Conservation (phyloP, 2,888 invertebrate species). For the Erannis defoliaria region DNA sequence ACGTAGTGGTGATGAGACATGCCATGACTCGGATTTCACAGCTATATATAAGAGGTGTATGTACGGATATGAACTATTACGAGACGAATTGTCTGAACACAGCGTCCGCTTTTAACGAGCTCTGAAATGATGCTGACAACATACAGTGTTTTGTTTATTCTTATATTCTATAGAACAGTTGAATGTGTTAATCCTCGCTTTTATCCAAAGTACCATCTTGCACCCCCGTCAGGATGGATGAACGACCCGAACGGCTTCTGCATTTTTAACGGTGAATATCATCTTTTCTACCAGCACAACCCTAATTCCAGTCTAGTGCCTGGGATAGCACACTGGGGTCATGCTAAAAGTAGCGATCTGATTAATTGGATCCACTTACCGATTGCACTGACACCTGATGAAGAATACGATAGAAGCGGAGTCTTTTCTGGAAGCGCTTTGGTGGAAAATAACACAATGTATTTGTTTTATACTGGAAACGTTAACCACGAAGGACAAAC, state of each 20-base stretch:
- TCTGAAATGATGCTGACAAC: constrained; percentile 39
- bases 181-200: constrained; percentile 52
- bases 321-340: constrained; percentile 82
- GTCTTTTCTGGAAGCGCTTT: constrained; percentile 83
- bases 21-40: constrained; percentile 9
- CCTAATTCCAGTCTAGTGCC: constrained; percentile 67
- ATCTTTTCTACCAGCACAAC: constrained; percentile 83
- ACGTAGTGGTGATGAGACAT: constrained; percentile 14
- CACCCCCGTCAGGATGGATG: constrained; percentile 79
- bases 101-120: constrained; percentile 13
- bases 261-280: constrained; percentile 68
- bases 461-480: constrained; percentile 75
- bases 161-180: constrained; percentile 49
- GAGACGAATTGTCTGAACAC: constrained; percentile 26
- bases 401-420: constrained; percentile 67
- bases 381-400: constrained; percentile 78
- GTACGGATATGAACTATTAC: constrained; percentile 48
- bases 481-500: constrained; percentile 57
- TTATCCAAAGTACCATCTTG: constrained; percentile 69
- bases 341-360: constrained; percentile 77
- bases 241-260: constrained; percentile 86
- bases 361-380: constrained; percentile 78
- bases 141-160: constrained; percentile 47
- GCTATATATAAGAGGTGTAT: constrained; percentile 32
- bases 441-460: constrained; percentile 66